A percentile compares a stretch with the other conserved stretches of the same genome.
These are phyloP conservation scores for Plutella xylostella DNA, from an alignment of 2,888 invertebrate species.

Conservation along the genomic window DNA sequence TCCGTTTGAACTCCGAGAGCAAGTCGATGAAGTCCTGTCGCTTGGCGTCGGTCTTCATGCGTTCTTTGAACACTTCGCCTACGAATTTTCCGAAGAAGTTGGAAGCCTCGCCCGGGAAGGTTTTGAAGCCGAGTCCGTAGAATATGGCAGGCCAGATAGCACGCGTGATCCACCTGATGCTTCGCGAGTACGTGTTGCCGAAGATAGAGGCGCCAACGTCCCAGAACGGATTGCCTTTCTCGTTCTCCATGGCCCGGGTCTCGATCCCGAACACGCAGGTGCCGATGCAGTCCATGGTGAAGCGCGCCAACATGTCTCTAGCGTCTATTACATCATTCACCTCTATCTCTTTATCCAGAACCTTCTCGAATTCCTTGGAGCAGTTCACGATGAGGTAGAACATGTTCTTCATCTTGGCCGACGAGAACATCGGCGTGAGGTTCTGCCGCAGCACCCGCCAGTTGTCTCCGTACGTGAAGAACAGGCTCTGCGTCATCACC, in stretches of 20 bases:
- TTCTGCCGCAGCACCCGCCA: slow-evolving; percentile 13
- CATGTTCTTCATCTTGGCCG: slow-evolving; percentile 14
- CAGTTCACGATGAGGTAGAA: slow-evolving; percentile 8
- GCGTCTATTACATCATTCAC: background rate
- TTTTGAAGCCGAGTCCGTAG: slow-evolving; percentile 24
- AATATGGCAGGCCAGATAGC: slow-evolving; percentile 29
- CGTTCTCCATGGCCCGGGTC: background rate
- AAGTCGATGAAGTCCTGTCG: slow-evolving; percentile 20
- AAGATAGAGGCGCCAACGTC: no score
- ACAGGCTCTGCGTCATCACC: slow-evolving; percentile 1
- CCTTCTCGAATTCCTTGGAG: slow-evolving; percentile 1
- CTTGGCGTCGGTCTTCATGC: slow-evolving; percentile 12
- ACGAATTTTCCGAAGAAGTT: slow-evolving; percentile 22
- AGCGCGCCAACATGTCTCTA: slow-evolving; percentile 2
- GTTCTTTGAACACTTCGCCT: slow-evolving; percentile 4
- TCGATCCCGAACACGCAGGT: slow-evolving; percentile 5
- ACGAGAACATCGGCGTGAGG: slow-evolving; percentile 11
- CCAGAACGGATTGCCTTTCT: background rate
- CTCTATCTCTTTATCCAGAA: background rate
- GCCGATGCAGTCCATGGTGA: slow-evolving; percentile 8
- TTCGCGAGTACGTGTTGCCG: no score
- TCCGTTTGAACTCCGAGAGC: slow-evolving; percentile 13
- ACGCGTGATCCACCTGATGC: slow-evolving; percentile 18
- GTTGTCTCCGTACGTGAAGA: slow-evolving; percentile 8
- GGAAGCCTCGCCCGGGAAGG: slow-evolving; percentile 21